Base-by-base conservation (phyloP, 2,113 vertebrate species). In the Vanacampus margaritifer region DNA sequence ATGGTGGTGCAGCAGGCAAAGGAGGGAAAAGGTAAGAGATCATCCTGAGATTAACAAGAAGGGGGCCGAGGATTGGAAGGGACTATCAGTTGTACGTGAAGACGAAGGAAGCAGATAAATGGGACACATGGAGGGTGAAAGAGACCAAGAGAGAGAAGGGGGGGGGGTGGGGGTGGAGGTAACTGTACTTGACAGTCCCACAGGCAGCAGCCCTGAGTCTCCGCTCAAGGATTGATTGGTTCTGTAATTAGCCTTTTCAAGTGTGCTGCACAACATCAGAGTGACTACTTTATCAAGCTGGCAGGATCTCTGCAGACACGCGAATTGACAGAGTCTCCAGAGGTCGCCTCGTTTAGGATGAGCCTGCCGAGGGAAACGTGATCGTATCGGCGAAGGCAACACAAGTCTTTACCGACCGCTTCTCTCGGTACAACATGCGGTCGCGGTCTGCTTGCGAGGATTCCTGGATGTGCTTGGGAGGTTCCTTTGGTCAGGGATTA, bases 241-340 rank as follows among this genome's bases (percentile, higher is more conserved):
- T 80, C 79, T 82, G 75, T 89, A 88, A 91, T 91, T 89, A 88
- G 71, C 69, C 76, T 80, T 81, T 84, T 84, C 67, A 72, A 81
- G 68, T 63, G 71, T 76, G 79, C 69, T 78, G 69, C 65, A 16
- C 39, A 71, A 86, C 80, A 86, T 86, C 80, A 81, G 74, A 72
- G 75, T 66, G 79, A 82, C 79, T 76, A 74, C 79, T 88, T 87
- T 64, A 85, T 82, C 80, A 81, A 73, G 78, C 79, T 84, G 85
- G 48, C 81, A 63, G 65, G 69, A 76, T 87, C 75, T 79, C 65
- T 73, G 70, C 64, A 68, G 72, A 84, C 79, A 81, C 82, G 79
- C 74, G 71, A 84, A 78, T 23, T 79, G 84, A 82, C 81, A 73
- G 32, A 26, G 76, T 71, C 68, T 72, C 68, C 67, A 70, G 78